phyloP scores from a whole-genome alignment of 2,113 vertebrate species.

The Turdus rufiventris region DNA sequence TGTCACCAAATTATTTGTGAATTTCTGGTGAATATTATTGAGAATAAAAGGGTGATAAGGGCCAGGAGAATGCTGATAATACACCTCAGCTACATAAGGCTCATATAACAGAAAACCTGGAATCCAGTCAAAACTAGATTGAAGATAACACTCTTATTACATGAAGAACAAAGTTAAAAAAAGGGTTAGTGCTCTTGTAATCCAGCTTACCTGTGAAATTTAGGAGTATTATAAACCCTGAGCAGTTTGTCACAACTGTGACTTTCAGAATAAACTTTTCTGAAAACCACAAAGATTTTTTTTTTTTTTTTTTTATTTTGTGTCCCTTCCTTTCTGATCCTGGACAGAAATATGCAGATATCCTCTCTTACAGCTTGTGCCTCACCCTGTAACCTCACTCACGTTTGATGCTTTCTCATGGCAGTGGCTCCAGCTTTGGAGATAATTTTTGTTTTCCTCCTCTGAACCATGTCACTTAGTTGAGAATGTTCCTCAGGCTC shows the following conservation, averaged over 20 bases:
- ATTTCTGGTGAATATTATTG: constrained; percentile 16
- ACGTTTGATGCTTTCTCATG: neutral
- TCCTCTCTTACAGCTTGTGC: neutral
- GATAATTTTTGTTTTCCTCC: neutral
- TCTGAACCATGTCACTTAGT: neutral
- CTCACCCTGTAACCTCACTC: neutral
- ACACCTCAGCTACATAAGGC: neutral
- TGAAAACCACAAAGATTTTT: neutral
- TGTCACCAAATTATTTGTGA: constrained; percentile 54
- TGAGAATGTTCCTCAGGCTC: neutral
- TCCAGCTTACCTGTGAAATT: constrained; percentile 44
- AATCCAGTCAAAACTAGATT: constrained; percentile 27
- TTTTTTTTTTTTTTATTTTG: neutral
- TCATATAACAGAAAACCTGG: constrained; percentile 4
- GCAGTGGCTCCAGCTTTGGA: neutral
- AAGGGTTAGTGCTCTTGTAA: constrained; percentile 15
- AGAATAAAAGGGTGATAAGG: neutral
- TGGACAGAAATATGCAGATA: neutral
- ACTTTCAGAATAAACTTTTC: neutral
- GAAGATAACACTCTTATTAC: constrained; percentile 37
- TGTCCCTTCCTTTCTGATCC: neutral
- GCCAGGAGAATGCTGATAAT: constrained; percentile 46
- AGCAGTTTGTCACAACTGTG: neutral
- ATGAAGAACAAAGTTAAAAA: constrained; percentile 9
- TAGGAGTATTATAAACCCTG: neutral